phyloP scores from a whole-genome alignment of 2,888 invertebrate species.

The Ennomos erosarius region DNA sequence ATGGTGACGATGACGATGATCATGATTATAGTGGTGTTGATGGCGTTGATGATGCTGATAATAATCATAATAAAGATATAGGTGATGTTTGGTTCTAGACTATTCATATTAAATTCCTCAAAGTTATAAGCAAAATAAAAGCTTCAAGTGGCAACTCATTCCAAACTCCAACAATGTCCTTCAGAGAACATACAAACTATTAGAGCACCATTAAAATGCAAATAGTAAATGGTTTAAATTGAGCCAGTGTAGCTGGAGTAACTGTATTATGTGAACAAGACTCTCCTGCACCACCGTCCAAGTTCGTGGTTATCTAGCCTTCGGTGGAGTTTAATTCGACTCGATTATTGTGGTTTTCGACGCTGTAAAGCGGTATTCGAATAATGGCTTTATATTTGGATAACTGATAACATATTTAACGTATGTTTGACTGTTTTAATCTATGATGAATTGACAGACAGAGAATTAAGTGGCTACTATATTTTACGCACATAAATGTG shows the following conservation, averaged over 20 bases:
- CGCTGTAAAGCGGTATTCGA: constrained; percentile 20
- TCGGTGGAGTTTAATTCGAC: constrained; percentile 19
- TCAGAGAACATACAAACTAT: constrained; percentile 17
- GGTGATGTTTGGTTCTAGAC: too few species aligned
- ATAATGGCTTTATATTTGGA: constrained; percentile 11
- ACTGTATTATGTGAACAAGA: constrained; percentile 29
- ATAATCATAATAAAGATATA: too few species aligned
- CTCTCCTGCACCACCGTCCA: constrained; percentile 25
- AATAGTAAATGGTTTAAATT: constrained; percentile 29
- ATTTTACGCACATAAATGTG: too few species aligned
- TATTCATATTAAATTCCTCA: too few species aligned
- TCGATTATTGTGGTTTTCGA: constrained; percentile 32
- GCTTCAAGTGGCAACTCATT: too few species aligned
- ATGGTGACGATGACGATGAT: too few species aligned
- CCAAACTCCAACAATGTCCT: background rate
- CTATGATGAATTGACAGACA: too few species aligned
- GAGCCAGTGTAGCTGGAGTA: constrained; percentile 21
- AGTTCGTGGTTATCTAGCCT: constrained; percentile 27
- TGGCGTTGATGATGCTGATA: too few species aligned
- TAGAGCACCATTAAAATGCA: constrained; percentile 24
- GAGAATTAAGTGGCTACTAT: too few species aligned
- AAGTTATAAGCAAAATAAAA: too few species aligned
- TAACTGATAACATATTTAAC: background rate
- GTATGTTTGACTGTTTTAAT: too few species aligned
- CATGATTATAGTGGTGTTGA: too few species aligned